Percentiles rank a stretch among this genome's conserved stretches.
Evolutionary conservation across 2,888 invertebrate genomes (phyloP).

Genomic region (Plagodis dolabraria): DNA sequence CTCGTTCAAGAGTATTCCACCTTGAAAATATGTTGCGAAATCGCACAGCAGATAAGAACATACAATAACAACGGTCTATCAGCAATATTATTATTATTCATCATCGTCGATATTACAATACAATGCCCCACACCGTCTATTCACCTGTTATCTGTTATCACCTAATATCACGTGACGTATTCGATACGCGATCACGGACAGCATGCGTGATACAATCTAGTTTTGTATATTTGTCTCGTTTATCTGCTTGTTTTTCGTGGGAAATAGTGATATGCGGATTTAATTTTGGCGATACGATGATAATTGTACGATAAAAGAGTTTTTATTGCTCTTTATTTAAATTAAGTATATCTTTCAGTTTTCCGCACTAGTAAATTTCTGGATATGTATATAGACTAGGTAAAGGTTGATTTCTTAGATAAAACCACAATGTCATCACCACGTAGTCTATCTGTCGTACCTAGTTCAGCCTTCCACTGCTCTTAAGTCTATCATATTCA

Average conservation of each 20-base stretch:
- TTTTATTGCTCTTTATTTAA: no score
- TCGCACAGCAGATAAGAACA: no score
- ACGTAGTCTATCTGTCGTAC: no score
- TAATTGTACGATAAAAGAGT: conserved; percentile 1
- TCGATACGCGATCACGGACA: not conserved
- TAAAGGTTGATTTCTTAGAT: no score
- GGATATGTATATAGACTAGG: no score
- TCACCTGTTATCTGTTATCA: conserved; percentile 1
- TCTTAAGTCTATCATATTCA: no score
- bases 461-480: no score
- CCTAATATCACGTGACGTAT: conserved; percentile 3
- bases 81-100: not conserved
- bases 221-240: conserved; percentile 6
- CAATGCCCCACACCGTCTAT: not conserved
- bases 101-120: conserved; percentile 1
- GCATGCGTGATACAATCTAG: conserved; percentile 4
- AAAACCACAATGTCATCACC: no score
- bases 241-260: conserved; percentile 11
- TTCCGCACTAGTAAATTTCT: no score
- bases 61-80: not conserved
- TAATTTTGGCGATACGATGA: not conserved
- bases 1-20: no score
- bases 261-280: conserved; percentile 4
- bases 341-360: no score
- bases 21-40: no score